Conservation (phyloP, 2,113 vertebrate genomes). For the Mystacornis crossleyi region DNA sequence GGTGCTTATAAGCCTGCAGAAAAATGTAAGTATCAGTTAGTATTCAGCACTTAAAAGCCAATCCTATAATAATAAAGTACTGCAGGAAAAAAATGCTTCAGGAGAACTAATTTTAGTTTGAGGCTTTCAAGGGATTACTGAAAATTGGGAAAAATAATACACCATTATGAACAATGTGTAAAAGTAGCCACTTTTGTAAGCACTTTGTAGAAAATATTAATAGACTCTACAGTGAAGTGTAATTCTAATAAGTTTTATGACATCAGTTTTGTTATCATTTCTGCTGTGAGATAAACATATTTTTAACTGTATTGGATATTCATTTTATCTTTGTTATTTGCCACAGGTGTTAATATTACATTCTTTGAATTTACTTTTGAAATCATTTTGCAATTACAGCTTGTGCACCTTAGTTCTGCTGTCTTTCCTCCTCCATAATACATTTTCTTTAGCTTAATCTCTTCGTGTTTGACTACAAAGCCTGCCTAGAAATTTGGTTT, state of each 20-base stretch:
- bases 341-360: constrained; percentile 45
- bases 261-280: background rate
- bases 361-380: constrained; percentile 41
- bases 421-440: background rate
- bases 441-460: constrained; percentile 46
- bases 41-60: background rate
- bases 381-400: background rate
- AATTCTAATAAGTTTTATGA: background rate
- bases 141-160: constrained; percentile 5
- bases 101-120: background rate
- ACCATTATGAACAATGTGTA: background rate
- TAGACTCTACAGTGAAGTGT: background rate
- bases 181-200: constrained; percentile 11
- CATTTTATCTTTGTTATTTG: background rate
- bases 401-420: background rate
- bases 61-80: background rate
- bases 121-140: constrained; percentile 20
- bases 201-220: constrained; percentile 10
- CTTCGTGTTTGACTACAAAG: constrained; percentile 66
- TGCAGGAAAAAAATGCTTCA: background rate
- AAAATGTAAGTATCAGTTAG: background rate
- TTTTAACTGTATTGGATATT: background rate
- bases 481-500: constrained; percentile 53
- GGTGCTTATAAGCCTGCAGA: background rate
- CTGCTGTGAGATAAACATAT: background rate